Evolutionary conservation across 2,113 vertebrate genomes (phyloP).

Genomic region (Puntigrus tetrazona): DNA sequence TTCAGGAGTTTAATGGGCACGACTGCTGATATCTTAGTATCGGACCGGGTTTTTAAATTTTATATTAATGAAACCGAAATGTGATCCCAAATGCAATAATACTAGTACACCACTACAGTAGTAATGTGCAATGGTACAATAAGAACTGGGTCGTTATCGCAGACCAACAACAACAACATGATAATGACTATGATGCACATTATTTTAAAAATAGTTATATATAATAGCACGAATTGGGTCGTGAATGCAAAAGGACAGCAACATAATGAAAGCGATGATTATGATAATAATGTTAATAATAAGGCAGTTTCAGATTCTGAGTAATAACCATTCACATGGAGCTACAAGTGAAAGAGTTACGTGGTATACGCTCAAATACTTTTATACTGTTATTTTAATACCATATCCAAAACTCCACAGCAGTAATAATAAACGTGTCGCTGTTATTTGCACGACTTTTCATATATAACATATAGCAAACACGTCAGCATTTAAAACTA

Average conservation of each 20-base stretch:
- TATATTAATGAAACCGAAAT: not conserved
- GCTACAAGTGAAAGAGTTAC: not conserved
- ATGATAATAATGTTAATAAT: not conserved
- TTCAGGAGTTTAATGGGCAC: slow-evolving; percentile 12
- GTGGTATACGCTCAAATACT: not conserved
- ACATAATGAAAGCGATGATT: not conserved
- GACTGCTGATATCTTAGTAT: not conserved
- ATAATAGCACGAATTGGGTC: not conserved
- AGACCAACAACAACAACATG: not conserved
- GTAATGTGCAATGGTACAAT: not conserved
- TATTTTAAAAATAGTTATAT: not conserved
- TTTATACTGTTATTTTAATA: not conserved
- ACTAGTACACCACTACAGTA: not conserved
- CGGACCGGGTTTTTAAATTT: not conserved
- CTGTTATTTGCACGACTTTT: not conserved
- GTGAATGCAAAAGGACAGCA: not conserved
- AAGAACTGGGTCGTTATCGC: not conserved
- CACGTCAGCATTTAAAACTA: not conserved
- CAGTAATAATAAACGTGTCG: not conserved
- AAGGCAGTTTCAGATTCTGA: not conserved
- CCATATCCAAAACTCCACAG: slow-evolving; percentile 56
- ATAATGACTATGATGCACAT: not conserved
- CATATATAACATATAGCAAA: not conserved
- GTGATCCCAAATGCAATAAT: not conserved
- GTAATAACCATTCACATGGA: not conserved